Base-by-base conservation (phyloP, 1,140 invertebrate genomes). In the Mactra quadrangularis region DNA sequence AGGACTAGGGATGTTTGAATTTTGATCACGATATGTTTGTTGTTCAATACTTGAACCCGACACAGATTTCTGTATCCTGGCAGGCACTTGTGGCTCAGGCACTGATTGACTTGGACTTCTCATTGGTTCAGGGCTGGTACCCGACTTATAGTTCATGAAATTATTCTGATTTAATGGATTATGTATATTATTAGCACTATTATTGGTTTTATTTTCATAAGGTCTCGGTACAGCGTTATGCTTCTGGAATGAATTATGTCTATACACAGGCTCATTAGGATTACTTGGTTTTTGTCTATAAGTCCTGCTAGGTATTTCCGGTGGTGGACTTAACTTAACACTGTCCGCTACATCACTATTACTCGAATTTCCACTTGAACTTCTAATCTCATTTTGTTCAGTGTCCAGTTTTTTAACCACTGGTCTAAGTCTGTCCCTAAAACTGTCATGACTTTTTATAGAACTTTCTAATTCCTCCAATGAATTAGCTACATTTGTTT, bases 151-250 rank as follows among this genome's bases (percentile, higher is more conserved):
- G 77, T 81, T 47, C 9, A 53, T 52, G n/a, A 45, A 29, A 41
- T 55, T 52, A 57, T 78, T 78, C 50, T 66, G 60, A 68, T 66
- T 52, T 53, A 59, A 35, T 33, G 77, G 66, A 55, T 60, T 81
- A 60, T 82, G 76, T 52, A 70, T 64, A 57, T 68, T 66, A 57
- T 68, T 66, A 52, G 66, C 60, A 84, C 59, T 66, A 50, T 52
- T 45, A 22, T 33, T 35, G 53, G 78, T 33, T 76, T 81, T 85
- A 22, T 83, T 86, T 64, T 83, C 83, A 77, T 84, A 86, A 33
- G 60, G 53, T 62, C 53, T 66, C 41, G 77, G 77, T 25, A 15
- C 62, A 53, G 33, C 19, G n/a, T 59, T 75, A 50, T 47, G 64
- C 33, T 60, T 81, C 38, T 81, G 77, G 53, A 81, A 81, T 41